These are phyloP conservation scores for Macropodus opercularis DNA, from an alignment of 2,797 vertebrate genomes.

Conservation along the genomic window DNA sequence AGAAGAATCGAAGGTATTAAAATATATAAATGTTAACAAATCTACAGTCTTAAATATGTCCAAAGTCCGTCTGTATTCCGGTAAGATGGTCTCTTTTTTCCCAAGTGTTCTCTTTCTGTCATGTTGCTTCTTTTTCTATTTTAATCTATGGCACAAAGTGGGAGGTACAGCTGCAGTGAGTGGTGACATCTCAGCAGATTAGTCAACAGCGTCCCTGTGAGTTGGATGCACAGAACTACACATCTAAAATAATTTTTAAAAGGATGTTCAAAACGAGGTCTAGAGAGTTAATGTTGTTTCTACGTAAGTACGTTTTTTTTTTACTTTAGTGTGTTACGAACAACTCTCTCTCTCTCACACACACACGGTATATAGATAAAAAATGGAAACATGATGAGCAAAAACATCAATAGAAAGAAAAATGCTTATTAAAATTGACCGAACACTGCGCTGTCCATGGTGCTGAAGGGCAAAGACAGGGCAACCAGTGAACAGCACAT, in stretches of 20 bases:
- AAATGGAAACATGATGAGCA: too few relatives aligned
- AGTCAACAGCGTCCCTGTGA: constrained; percentile 62
- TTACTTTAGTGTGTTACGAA: too few relatives aligned
- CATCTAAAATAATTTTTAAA: too few relatives aligned
- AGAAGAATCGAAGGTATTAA: not conserved
- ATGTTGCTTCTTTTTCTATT: not conserved
- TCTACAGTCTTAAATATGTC: not conserved
- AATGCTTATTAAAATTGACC: too few relatives aligned
- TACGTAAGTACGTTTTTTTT: too few relatives aligned
- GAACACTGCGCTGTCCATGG: constrained; percentile 7
- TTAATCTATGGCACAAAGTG: constrained; percentile 1
- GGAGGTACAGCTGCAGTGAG: constrained; percentile 35
- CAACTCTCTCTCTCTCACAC: too few relatives aligned
- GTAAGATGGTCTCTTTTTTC: not conserved
- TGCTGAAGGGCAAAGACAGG: not conserved
- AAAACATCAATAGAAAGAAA: too few relatives aligned
- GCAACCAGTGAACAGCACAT: fast-evolving
- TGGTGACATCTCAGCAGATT: constrained; percentile 19
- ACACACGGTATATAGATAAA: too few relatives aligned
- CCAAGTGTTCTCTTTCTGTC: constrained; percentile 1
- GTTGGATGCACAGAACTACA: constrained; percentile 33
- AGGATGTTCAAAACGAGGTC: too few relatives aligned
- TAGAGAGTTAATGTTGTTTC: too few relatives aligned
- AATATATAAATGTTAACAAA: not conserved
- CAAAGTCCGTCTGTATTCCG: not conserved